phyloP scores from a whole-genome alignment of 1,140 invertebrate genomes.

The Teleopsis dalmanni region DNA sequence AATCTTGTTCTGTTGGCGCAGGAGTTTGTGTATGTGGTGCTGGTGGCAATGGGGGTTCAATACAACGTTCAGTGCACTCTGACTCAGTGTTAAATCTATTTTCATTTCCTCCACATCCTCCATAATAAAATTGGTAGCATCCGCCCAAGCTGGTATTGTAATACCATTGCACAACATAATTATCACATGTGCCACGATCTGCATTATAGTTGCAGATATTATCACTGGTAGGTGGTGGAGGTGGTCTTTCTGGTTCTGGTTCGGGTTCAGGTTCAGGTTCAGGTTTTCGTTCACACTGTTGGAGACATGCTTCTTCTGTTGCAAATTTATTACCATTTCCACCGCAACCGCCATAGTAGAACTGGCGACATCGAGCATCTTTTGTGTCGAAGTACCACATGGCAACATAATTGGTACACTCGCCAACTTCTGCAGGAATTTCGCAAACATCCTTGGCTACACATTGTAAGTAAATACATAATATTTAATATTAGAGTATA shows the following conservation, averaged over 20 bases:
- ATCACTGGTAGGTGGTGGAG: not conserved
- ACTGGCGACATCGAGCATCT: slow-evolving; percentile 61
- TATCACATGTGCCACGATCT: slow-evolving; percentile 17
- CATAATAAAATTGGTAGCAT: slow-evolving; percentile 73
- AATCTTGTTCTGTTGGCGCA: slow-evolving; percentile 12
- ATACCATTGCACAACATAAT: slow-evolving; percentile 55
- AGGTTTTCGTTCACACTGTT: slow-evolving; percentile 49
- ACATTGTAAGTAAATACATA: not conserved
- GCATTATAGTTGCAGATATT: slow-evolving; percentile 21
- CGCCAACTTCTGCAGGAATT: slow-evolving; percentile 65
- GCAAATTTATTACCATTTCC: slow-evolving; percentile 76
- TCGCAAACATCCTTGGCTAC: slow-evolving; percentile 58
- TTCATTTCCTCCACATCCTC: slow-evolving; percentile 72
- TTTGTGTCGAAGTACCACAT: slow-evolving; percentile 80
- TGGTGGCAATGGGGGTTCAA: slow-evolving; percentile 34
- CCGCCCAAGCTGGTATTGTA: slow-evolving; percentile 62
- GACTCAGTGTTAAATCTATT: slow-evolving; percentile 66
- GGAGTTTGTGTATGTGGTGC: slow-evolving; percentile 5
- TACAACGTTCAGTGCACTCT: slow-evolving; percentile 59
- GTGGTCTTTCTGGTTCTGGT: slow-evolving; percentile 7
- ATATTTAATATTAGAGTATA: too few relatives aligned
- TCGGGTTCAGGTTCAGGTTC: slow-evolving; percentile 24
- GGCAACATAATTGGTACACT: slow-evolving; percentile 68
- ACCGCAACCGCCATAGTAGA: slow-evolving; percentile 75
- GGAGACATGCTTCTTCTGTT: slow-evolving; percentile 57